Evolutionary conservation across 2,888 invertebrate genomes (phyloP).

Genomic region (Alviniconcha strummeri): DNA sequence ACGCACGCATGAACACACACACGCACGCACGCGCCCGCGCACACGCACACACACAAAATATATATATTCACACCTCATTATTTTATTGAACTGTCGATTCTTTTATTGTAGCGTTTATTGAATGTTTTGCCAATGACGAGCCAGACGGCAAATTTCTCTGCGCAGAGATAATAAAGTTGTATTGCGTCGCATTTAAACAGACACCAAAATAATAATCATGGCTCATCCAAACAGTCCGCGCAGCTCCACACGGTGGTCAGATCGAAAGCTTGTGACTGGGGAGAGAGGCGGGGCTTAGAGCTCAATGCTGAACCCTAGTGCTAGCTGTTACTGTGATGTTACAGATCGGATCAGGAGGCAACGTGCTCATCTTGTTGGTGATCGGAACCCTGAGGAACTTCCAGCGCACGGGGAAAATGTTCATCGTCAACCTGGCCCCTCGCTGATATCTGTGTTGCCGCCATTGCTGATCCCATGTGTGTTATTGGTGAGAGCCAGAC

Average conservation of each 20-base stretch:
- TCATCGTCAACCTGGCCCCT: slow-evolving; percentile 64
- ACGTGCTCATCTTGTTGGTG: slow-evolving; percentile 57
- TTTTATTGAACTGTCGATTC: not conserved
- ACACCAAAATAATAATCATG: not conserved
- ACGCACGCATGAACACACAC: not conserved
- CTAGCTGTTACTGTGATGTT: not conserved
- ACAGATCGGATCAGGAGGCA: slow-evolving; percentile 56
- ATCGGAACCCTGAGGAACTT: slow-evolving; percentile 46
- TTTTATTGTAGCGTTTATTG: not conserved
- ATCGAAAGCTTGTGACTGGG: too few species aligned
- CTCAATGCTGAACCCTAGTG: too few species aligned
- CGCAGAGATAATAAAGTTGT: too few species aligned
- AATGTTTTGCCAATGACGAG: not conserved
- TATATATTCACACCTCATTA: not conserved
- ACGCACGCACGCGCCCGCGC: not conserved
- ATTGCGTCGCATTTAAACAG: not conserved
- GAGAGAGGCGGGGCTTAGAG: too few species aligned
- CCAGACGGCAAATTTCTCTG: too few species aligned
- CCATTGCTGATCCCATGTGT: slow-evolving; percentile 65
- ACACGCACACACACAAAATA: not conserved
- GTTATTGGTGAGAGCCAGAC: slow-evolving; percentile 57
- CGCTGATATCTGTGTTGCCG: slow-evolving; percentile 65
- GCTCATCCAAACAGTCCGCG: not conserved
- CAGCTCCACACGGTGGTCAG: too few species aligned
- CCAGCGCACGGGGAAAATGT: slow-evolving; percentile 59